phyloP scores from a whole-genome alignment of 2,797 vertebrate species.

The Gallirallus australis region DNA sequence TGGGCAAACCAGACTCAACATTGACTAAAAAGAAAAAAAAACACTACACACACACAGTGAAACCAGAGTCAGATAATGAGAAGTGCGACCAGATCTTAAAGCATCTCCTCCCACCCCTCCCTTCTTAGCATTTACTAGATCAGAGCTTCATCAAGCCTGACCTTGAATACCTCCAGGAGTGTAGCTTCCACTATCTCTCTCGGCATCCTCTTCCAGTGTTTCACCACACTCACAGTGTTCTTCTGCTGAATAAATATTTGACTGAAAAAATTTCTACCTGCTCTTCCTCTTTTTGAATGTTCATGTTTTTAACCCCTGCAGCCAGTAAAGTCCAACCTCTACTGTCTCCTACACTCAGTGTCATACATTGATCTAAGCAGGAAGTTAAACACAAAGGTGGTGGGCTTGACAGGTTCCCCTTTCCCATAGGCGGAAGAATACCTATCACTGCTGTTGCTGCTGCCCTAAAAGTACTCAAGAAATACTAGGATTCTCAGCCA shows the following conservation, averaged over 20 bases:
- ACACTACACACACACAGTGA: no score
- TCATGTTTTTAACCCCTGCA: background rate
- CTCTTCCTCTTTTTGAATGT: background rate
- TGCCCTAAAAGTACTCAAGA: background rate
- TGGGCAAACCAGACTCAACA: no score
- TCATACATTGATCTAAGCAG: background rate
- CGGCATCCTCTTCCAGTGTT: no score
- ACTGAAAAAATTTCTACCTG: background rate
- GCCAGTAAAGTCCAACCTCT: background rate
- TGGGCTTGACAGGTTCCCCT: background rate
- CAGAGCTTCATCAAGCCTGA: no score
- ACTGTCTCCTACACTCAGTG: background rate
- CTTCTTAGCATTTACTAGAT: no score
- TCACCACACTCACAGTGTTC: background rate
- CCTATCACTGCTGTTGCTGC: background rate
- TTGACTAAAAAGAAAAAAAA: no score
- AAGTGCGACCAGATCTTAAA: no score
- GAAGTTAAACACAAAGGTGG: background rate
- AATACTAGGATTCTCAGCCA: background rate
- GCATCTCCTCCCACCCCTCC: no score
- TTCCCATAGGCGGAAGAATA: background rate
- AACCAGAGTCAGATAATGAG: no score
- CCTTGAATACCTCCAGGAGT: no score
- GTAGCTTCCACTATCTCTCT: no score
- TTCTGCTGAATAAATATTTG: background rate